A percentile compares a stretch with the other conserved stretches of the same genome.
phyloP scores from a whole-genome alignment of 1,140 invertebrate genomes.

The Elysia chlorotica region DNA sequence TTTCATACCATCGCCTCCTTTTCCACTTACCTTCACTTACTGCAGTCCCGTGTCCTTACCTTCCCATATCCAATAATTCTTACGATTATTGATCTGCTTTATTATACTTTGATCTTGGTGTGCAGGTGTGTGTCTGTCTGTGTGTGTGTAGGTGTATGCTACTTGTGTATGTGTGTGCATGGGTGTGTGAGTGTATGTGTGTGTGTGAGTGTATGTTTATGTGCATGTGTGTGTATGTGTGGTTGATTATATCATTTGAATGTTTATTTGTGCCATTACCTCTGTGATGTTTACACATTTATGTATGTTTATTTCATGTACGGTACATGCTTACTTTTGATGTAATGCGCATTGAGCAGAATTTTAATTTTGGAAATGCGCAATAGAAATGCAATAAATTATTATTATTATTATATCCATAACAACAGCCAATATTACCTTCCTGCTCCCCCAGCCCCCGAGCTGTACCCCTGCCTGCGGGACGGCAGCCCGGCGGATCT shows the following conservation, averaged over 20 bases:
- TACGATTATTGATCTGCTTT: no score
- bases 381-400: background rate
- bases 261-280: background rate
- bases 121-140: no score
- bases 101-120: no score
- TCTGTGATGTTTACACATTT: background rate
- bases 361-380: no score
- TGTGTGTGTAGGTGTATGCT: no score
- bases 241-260: background rate
- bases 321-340: no score
- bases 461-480: conserved; percentile 4
- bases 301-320: background rate
- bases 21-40: background rate
- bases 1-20: background rate
- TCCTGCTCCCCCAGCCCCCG: background rate
- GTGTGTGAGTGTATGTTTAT: no score
- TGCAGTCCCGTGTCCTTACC: background rate
- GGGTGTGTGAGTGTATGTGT: no score
- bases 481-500: background rate
- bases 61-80: no score
- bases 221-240: no score
- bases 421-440: background rate
- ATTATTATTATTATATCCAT: background rate
- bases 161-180: no score
- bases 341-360: no score